These are phyloP conservation scores for Bombus waltoni DNA, from an alignment of 1,140 invertebrate species.

Conservation along the genomic window DNA sequence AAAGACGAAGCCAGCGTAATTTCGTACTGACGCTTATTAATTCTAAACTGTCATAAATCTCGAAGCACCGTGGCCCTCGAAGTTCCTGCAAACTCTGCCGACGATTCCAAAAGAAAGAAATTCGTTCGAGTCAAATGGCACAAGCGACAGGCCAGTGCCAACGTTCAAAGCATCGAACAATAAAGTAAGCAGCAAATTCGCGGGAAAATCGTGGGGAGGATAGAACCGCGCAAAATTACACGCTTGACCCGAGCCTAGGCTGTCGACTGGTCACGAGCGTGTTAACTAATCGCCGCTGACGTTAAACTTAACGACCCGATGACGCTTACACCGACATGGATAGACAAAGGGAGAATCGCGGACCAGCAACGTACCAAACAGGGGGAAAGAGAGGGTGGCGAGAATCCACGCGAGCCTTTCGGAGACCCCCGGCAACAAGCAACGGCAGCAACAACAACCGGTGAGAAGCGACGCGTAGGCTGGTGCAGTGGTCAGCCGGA, in stretches of 20 bases:
- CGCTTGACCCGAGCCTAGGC: conserved; percentile 33
- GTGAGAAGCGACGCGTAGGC: neutral
- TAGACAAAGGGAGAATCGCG: conserved; percentile 51
- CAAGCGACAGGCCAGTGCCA: no score
- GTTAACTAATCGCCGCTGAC: conserved; percentile 50
- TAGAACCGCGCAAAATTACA: conserved; percentile 14
- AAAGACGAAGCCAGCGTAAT: no score
- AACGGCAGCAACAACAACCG: conserved; percentile 57
- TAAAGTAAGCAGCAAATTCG: no score
- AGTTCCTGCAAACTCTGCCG: no score
- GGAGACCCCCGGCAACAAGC: conserved; percentile 33
- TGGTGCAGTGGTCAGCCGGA: conserved; percentile 34
- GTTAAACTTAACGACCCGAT: conserved; percentile 53
- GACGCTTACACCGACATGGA: conserved; percentile 36
- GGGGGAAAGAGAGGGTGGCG: neutral
- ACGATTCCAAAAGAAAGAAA: no score
- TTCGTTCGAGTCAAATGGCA: no score
- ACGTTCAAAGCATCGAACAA: no score
- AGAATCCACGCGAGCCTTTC: conserved; percentile 24
- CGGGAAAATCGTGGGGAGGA: neutral
- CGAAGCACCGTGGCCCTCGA: no score
- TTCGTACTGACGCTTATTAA: no score
- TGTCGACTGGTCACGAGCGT: conserved; percentile 41
- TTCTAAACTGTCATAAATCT: no score
- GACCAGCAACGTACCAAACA: neutral